Conservation (phyloP, 2,888 invertebrate genomes). For the Hetaerina titia region DNA sequence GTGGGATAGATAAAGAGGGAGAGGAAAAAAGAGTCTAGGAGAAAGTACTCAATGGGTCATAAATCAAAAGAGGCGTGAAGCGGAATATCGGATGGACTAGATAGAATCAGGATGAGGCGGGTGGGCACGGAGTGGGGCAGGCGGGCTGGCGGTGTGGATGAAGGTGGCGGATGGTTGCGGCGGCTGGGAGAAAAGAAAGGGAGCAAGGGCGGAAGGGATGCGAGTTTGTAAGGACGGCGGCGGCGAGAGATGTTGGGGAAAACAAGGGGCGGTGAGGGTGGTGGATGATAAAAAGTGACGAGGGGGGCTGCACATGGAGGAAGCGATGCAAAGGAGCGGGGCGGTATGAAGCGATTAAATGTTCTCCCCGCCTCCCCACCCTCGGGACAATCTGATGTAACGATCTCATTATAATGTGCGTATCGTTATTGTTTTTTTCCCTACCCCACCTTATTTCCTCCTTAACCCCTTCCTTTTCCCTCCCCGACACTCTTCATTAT, state of each 20-base stretch:
- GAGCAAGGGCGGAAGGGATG: background rate
- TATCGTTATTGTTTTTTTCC: constrained; percentile 18
- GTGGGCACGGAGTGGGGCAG: background rate
- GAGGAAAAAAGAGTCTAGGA: background rate
- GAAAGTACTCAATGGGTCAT: constrained; percentile 12
- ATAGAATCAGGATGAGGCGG: constrained; percentile 7
- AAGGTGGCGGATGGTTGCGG: background rate
- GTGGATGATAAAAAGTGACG: background rate
- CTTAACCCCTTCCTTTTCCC: background rate
- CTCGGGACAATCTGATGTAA: background rate
- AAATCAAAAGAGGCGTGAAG: constrained; percentile 46
- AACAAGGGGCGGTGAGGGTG: background rate
- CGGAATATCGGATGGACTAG: constrained; percentile 44
- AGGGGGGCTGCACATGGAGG: background rate
- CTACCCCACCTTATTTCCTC: background rate
- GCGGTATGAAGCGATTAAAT: constrained; percentile 47
- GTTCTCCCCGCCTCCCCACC: background rate
- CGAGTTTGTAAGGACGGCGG: background rate
- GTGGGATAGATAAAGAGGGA: constrained; percentile 1
- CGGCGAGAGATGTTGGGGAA: constrained; percentile 5
- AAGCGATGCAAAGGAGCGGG: background rate
- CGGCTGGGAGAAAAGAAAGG: background rate
- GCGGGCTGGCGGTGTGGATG: background rate
- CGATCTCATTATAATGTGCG: constrained; percentile 33
- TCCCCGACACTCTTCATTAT: background rate